A percentile compares a stretch with the other conserved stretches of the same genome.
These are phyloP conservation scores for Cetoscarus ocellatus DNA, from an alignment of 2,797 vertebrate genomes.

Conservation along the genomic window DNA sequence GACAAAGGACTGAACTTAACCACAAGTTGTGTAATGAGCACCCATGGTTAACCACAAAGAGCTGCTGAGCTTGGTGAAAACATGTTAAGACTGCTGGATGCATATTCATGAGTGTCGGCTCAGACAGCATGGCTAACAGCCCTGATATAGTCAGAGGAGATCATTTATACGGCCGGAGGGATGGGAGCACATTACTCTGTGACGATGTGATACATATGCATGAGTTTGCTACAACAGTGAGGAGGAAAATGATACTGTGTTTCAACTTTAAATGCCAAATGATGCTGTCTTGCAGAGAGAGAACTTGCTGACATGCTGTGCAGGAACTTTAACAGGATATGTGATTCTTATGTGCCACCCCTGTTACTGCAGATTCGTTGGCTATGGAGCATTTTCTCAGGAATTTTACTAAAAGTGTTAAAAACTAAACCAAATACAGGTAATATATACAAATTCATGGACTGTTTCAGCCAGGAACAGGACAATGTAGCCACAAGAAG, in stretches of 20 bases:
- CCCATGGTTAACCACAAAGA: neutral
- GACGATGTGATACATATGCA: slow-evolving; percentile 62
- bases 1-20: neutral
- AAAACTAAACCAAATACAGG: too few relatives aligned
- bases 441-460: too few relatives aligned
- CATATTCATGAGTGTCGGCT: slow-evolving; percentile 54
- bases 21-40: slow-evolving; percentile 8
- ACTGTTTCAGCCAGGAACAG: too few relatives aligned
- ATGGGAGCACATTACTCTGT: slow-evolving; percentile 54
- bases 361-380: neutral
- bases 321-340: slow-evolving; percentile 14
- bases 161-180: slow-evolving; percentile 48
- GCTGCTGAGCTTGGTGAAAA: slow-evolving; percentile 20
- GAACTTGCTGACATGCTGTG: slow-evolving; percentile 31
- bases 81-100: slow-evolving; percentile 34
- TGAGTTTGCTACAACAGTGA: slow-evolving; percentile 45
- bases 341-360: slow-evolving; percentile 21
- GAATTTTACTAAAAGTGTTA: neutral
- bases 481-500: too few relatives aligned
- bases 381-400: neutral
- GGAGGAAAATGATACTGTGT: slow-evolving; percentile 36
- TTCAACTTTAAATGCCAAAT: slow-evolving; percentile 60
- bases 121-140: slow-evolving; percentile 39
- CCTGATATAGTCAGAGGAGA: slow-evolving; percentile 45
- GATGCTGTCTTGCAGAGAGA: slow-evolving; percentile 39